Evolutionary conservation across 2,888 invertebrate genomes (phyloP), one percentile per base, ranked within the genome.

Genomic region (Cosmia trapezina): DNA sequence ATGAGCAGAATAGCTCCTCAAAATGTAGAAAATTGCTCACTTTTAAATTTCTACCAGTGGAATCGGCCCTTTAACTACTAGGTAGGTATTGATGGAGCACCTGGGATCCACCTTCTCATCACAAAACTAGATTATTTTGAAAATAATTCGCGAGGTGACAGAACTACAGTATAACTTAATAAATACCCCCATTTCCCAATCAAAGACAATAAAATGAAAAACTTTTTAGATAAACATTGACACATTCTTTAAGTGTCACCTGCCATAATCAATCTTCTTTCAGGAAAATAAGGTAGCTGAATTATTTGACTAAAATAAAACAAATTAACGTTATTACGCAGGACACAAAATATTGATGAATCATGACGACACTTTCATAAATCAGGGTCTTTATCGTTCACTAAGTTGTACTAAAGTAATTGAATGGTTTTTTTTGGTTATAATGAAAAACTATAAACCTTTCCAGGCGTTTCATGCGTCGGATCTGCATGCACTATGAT

Each of bases 271-370:
- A 43, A 19, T 53, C 43, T 43, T 43, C n/a, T 28, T 64, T 43
- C 7, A n/a, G 28, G 4, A 28, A 51, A 53, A 33, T 43, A 51
- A 9, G 12, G 17, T 7, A 66, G 14, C n/a, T 2, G 19, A n/a
- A 64, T 51, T 28, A 19, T 63, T 41, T 41, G 1, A 22, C 17
- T 59, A 33, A 64, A 17, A 60, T 47, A 60, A 37, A 45, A 68
- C 45, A 47, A 69, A 19, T 5, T n/a, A 68, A 12, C 4, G n/a
- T 49, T 17, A 68, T 41, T 65, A 67, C 49, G 14, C n/a, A 12
- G 19, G 12, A 45, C 22, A 70, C 9, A 54, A 37, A 37, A 70
- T 69, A 54, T 47, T 37, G 70, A 47, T 69, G 19, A 56, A 41
- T 69, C 37, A 67, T 45, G 2, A 33, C 3, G 19, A 69, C 22